Evolutionary conservation across 2,113 vertebrate species (phyloP).

Genomic region (Rhizomys pruinosus): DNA sequence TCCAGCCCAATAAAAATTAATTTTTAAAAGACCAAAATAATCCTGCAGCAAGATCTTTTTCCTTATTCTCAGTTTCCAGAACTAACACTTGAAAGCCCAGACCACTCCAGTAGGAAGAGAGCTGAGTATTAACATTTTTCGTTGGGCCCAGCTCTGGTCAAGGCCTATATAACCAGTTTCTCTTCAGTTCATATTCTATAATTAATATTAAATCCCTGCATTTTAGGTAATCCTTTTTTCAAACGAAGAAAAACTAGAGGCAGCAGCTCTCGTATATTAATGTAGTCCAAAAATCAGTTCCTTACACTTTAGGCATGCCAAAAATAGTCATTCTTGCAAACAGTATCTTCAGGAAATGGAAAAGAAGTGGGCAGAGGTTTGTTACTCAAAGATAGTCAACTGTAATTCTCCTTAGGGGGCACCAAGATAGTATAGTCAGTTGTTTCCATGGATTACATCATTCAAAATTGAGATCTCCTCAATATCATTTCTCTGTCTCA

Average conservation of each 20-base stretch:
- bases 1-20: too few species aligned
- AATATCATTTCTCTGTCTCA: not conserved
- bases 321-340: not conserved
- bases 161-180: not conserved
- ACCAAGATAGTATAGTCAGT: not conserved
- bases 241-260: not conserved
- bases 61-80: not conserved
- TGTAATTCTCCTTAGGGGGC: not conserved
- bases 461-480: not conserved
- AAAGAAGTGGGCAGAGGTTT: not conserved
- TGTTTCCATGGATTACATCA: not conserved
- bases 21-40: too few species aligned
- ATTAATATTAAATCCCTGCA: not conserved
- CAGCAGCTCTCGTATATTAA: not conserved
- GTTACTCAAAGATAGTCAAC: too few species aligned
- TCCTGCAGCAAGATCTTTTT: not conserved
- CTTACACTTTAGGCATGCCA: not conserved
- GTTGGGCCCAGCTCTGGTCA: not conserved
- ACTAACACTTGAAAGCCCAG: not conserved
- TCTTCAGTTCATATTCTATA: not conserved
- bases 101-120: not conserved
- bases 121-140: not conserved
- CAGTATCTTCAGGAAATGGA: not conserved
- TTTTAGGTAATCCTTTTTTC: not conserved
- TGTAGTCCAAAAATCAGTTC: not conserved